Conservation (phyloP, 2,113 vertebrate species). For the Psephotus haematonotus region DNA sequence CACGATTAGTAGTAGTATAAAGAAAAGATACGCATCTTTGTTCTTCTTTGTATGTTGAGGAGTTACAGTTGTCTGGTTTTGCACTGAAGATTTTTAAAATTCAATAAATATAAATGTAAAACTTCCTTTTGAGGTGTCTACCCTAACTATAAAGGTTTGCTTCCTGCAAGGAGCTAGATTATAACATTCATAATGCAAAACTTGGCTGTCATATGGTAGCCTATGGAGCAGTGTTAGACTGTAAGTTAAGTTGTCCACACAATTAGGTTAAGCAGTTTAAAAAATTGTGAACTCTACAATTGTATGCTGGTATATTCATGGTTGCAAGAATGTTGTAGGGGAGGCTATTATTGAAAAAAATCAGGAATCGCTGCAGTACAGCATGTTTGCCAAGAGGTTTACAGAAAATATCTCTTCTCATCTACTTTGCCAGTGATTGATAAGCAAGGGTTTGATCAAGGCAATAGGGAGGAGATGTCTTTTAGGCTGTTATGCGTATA, state of each 20-base stretch:
- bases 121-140: not conserved
- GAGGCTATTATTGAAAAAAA: not conserved
- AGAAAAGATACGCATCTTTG: not conserved
- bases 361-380: not conserved
- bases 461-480: not conserved
- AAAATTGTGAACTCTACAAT: not conserved
- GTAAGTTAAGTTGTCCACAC: not conserved
- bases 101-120: not conserved
- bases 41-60: fast-evolving
- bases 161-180: not conserved
- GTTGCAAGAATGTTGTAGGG: not conserved
- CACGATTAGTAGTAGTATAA: not conserved
- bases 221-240: not conserved
- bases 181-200: not conserved
- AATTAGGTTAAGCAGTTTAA: not conserved
- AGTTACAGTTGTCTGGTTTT: not conserved
- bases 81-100: not conserved
- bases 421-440: not conserved
- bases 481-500: not conserved
- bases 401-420: not conserved
- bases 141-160: not conserved
- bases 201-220: not conserved
- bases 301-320: not conserved
- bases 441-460: not conserved
- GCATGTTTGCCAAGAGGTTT: not conserved